phyloP scores from a whole-genome alignment of 2,888 invertebrate species.

The Tryphoninae sp. region DNA sequence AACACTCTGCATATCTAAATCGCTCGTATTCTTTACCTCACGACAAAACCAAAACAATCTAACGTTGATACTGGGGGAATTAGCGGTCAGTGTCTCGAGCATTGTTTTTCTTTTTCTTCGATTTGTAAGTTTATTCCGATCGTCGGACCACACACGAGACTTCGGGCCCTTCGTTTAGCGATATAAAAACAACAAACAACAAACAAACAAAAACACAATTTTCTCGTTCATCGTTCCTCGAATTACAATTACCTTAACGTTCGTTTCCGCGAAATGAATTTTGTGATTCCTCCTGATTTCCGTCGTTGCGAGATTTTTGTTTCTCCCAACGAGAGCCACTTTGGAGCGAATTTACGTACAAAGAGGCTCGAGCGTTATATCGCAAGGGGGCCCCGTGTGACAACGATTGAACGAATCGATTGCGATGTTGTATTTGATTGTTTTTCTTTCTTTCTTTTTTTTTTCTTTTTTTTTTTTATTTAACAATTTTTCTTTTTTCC shows the following conservation, averaged over 20 bases:
- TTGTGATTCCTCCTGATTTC: conserved; percentile 16
- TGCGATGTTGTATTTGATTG: conserved; percentile 36
- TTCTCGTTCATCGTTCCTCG: conserved; percentile 34
- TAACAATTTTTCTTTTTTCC: not conserved
- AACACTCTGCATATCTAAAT: conserved; percentile 64
- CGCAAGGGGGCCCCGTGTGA: not conserved
- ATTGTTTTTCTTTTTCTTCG: conserved; percentile 16
- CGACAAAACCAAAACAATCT: conserved; percentile 30
- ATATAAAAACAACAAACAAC: not conserved
- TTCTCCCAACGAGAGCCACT: conserved; percentile 1
- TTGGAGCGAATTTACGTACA: conserved; percentile 20
- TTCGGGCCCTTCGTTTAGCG: not conserved
- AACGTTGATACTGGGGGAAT: conserved; percentile 35
- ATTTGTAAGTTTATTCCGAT: conserved; percentile 34
- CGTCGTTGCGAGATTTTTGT: not conserved
- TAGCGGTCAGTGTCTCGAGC: conserved; percentile 20
- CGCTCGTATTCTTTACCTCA: conserved; percentile 61
- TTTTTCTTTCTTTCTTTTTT: conserved; percentile 6
- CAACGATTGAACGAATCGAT: conserved; percentile 50
- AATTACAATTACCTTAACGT: not conserved
- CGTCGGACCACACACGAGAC: conserved; percentile 26
- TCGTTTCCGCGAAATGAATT: conserved; percentile 37
- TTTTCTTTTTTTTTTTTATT: conserved; percentile 5
- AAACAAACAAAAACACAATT: conserved; percentile 32
- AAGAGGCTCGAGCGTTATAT: conserved; percentile 8